Evolutionary conservation across 2,113 vertebrate species (phyloP), one percentile per base, ranked within the genome.

Genomic region (Spilogale gracilis): DNA sequence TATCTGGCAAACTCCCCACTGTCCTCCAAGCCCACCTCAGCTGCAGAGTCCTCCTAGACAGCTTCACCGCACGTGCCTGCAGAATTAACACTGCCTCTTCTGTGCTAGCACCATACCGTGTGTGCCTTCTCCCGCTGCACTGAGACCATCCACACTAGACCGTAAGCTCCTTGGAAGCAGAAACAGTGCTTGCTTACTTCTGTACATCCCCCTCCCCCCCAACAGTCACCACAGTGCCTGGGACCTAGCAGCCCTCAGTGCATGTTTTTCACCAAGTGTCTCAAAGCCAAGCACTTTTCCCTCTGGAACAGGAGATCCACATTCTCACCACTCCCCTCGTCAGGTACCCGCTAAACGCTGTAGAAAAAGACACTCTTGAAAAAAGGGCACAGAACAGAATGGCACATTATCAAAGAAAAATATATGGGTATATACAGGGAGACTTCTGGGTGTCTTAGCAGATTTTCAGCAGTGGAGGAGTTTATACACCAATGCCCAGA

Each of bases 401-500:
- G n/a, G 74, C 48, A 91, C 93, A 92, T 20, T 76, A 74, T 84
- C 17, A 38, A 96, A 89, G 30, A n/a, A 96, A 91, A 83, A 50
- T 21, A 71, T 84, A 32, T 30, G 9, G 27, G 30, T 38, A 63
- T 20, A 17, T 9, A 9, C 6, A 73, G 54, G 76, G 88, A 95
- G 43, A 80, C 54, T 9, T 76, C n/a, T 45, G 13, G 14, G 10
- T 67, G 16, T 11, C 63, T 73, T 27, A 18, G 16, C 11, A 54
- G 74, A 30, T 54, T 95, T 80, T 14, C n/a, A 16, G 27, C 6
- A 9, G 21, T 9, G 54, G 12, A 2, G 0, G 8, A 11, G 27
- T 43, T 48, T 80, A 61, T 71, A 80, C 8, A 73, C 12, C 23
- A 78, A 30, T 30, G 5, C n/a, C 21, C 65, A 89, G 9, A 56